phyloP scores from a whole-genome alignment of 1,140 invertebrate genomes.

The Leptopilina clavipes region DNA sequence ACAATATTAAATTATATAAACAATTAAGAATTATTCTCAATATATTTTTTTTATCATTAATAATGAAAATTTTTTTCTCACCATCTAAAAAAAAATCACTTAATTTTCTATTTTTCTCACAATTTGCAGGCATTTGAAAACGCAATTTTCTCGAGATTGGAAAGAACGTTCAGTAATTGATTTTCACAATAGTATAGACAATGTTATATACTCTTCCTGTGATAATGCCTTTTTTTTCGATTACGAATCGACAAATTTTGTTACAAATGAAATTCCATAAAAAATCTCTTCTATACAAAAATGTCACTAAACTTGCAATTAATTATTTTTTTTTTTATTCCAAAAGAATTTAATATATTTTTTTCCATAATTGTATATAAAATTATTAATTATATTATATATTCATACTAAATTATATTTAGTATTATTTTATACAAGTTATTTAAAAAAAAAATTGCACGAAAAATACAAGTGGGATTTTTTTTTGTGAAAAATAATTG shows the following conservation, averaged over 20 bases:
- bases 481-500: neutral
- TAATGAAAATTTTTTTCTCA: no score
- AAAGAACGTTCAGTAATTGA: constrained; percentile 52
- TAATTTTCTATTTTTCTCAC: constrained; percentile 51
- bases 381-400: no score
- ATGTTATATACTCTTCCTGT: constrained; percentile 50
- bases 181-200: constrained; percentile 47
- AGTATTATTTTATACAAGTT: no score
- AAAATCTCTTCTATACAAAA: constrained; percentile 24
- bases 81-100: constrained; percentile 43
- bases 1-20: no score
- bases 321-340: no score
- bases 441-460: no score
- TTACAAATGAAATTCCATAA: constrained; percentile 55
- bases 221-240: constrained; percentile 50
- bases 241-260: constrained; percentile 66
- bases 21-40: no score
- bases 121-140: constrained; percentile 3
- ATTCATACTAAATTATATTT: no score
- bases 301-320: neutral
- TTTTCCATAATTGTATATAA: no score
- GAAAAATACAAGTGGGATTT: no score
- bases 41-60: no score
- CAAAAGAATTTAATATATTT: no score
- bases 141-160: constrained; percentile 55